Conservation (phyloP, 1,140 invertebrate species). For the Apocrypta bakeri region DNA sequence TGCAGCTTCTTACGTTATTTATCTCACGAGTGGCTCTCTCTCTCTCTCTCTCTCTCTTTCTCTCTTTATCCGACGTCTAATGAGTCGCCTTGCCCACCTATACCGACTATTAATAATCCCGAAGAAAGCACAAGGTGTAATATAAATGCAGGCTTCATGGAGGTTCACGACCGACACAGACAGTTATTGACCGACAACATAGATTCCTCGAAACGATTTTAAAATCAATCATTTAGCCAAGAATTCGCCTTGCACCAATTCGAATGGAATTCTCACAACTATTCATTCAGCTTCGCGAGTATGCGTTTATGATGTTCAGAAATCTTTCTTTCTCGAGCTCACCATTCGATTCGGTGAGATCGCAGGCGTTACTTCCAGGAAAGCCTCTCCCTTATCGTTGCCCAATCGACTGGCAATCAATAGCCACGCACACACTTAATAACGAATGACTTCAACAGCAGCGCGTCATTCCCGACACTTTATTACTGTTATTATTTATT, state of each 20-base stretch:
- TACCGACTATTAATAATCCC: slow-evolving; percentile 66
- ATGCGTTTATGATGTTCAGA: background rate
- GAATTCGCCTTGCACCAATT: background rate
- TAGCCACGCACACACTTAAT: slow-evolving; percentile 59
- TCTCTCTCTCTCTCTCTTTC: background rate
- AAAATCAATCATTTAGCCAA: background rate
- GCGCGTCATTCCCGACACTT: slow-evolving; percentile 58
- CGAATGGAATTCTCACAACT: background rate
- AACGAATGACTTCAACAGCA: slow-evolving; percentile 56
- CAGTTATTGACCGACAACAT: background rate
- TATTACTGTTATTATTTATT: slow-evolving; percentile 67
- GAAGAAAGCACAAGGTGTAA: slow-evolving; percentile 55
- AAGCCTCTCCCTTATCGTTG: slow-evolving; percentile 58
- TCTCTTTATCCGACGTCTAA: slow-evolving; percentile 38
- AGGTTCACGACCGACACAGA: background rate
- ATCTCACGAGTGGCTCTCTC: slow-evolving; percentile 47
- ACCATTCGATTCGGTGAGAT: slow-evolving; percentile 28
- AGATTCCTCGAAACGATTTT: slow-evolving; percentile 23
- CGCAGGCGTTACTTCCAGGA: slow-evolving; percentile 58
- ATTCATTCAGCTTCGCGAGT: background rate
- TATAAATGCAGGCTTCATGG: background rate
- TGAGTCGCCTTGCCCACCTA: slow-evolving; percentile 47
- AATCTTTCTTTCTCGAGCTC: too few relatives aligned
- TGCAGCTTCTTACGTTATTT: slow-evolving; percentile 41
- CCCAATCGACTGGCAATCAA: slow-evolving; percentile 62